Percentiles rank a stretch among this genome's conserved stretches.
Evolutionary conservation across 1,140 invertebrate genomes (phyloP).

Genomic region (Drosophila subpulchrella): DNA sequence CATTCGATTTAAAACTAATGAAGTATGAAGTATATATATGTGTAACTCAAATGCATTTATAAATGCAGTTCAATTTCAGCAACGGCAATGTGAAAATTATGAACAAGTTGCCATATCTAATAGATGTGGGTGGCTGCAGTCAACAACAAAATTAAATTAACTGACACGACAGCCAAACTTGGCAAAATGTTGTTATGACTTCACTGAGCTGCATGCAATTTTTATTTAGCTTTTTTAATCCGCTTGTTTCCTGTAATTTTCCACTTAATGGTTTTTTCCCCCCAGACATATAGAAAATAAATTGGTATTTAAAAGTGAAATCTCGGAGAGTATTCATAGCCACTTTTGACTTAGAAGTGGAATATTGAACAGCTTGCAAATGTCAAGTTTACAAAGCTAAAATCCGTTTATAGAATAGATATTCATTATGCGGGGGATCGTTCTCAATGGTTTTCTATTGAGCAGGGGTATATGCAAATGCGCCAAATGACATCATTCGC

Average conservation of each 20-base stretch:
- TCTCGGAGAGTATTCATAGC: slow-evolving; percentile 16
- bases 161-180: slow-evolving; percentile 40
- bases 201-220: slow-evolving; percentile 59
- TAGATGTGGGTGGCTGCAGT: slow-evolving; percentile 63
- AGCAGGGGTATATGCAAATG: slow-evolving; percentile 64
- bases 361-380: slow-evolving; percentile 47
- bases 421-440: slow-evolving; percentile 54
- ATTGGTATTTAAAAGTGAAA: slow-evolving; percentile 40
- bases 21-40: not conserved
- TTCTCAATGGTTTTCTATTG: slow-evolving; percentile 71
- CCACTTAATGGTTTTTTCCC: slow-evolving; percentile 57
- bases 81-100: slow-evolving; percentile 37
- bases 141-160: slow-evolving; percentile 34
- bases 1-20: too few species aligned
- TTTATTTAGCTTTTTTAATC: slow-evolving; percentile 35
- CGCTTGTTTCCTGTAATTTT: slow-evolving; percentile 56
- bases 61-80: slow-evolving; percentile 8
- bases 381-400: slow-evolving; percentile 55
- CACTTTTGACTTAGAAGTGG: slow-evolving; percentile 20
- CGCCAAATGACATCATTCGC: slow-evolving; percentile 69
- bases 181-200: slow-evolving; percentile 60
- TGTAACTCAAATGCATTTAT: slow-evolving; percentile 14
- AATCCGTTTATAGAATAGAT: slow-evolving; percentile 54
- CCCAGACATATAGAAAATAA: slow-evolving; percentile 17
- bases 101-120: slow-evolving; percentile 58